Base-by-base conservation (phyloP, 2,888 invertebrate genomes). In the Pherbina coryleti region DNA sequence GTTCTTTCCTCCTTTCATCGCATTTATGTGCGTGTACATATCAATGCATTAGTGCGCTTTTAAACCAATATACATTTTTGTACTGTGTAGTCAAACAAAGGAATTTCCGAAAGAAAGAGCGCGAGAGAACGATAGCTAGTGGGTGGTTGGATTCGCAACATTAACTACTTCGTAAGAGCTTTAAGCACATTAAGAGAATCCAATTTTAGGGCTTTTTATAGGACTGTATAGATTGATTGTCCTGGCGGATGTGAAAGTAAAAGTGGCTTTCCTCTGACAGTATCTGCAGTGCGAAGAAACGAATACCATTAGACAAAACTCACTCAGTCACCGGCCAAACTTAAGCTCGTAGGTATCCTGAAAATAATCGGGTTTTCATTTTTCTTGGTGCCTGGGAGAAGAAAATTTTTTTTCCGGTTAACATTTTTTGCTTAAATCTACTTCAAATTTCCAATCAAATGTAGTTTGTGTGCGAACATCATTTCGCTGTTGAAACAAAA, bases 281-380 rank as follows among this genome's bases (percentile, higher is more conserved):
- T 44, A 60, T 60, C 72, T 57, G 60, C 31, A 37, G 73, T 49
- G 14, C 34, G 31, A 19, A 17, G 14, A 19, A 70, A 53, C 14
- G 70, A 11, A 37, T 37, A n/a, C 9, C 31, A 55, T 14, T 69
- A 17, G 69, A 7, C 49, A 25, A 69, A 69, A 49, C 25, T 69
- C 25, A 69, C 22, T 55, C 64, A 64, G 72, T 72, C 57, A 57
- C 62, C 75, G 55, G 66, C 53, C 75, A 66, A 51, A 75, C 66
- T 66, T 11, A 11, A 75, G 66, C 75, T 66, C 53, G 66, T 34
- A 66, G 66, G 53, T 66, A 75, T 75, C 75, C 66, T 66, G 51
- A 34, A 37, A 75, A 66, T 31, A 44, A 22, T 74, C 28, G 73
- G 44, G 28, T 34, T n/a, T 19, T 49, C 19, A 25, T 5, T 19